These are phyloP conservation scores for Pterois miles DNA, from an alignment of 2,797 vertebrate species.

Conservation along the genomic window DNA sequence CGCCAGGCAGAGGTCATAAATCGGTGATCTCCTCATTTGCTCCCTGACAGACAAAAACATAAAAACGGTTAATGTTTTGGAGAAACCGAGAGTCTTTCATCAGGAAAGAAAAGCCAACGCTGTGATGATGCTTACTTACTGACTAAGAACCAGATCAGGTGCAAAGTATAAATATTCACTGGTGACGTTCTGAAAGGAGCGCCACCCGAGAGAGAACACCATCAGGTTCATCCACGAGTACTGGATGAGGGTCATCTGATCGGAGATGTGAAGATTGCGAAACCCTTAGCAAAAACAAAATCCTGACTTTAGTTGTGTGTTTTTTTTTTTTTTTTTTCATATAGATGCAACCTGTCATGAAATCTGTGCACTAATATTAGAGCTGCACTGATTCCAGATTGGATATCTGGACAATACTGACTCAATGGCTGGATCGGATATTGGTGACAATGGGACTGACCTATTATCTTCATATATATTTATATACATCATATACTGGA, in stretches of 20 bases:
- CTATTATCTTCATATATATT: no score
- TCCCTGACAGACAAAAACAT: slow-evolving; percentile 81
- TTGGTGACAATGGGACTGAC: no score
- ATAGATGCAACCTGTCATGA: neutral
- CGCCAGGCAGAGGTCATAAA: slow-evolving; percentile 93
- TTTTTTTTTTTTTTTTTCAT: neutral
- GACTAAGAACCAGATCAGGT: slow-evolving; percentile 93
- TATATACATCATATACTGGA: no score
- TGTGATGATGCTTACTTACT: slow-evolving; percentile 86
- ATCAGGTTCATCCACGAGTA: slow-evolving; percentile 99
- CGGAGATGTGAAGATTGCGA: slow-evolving; percentile 94
- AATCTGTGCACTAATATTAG: neutral
- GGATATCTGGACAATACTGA: no score
- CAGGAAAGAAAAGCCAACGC: neutral
- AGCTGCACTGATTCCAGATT: no score
- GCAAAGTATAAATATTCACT: slow-evolving; percentile 96
- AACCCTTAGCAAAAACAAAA: slow-evolving; percentile 85
- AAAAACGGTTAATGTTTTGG: neutral
- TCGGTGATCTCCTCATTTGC: slow-evolving; percentile 93
- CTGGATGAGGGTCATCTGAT: slow-evolving; percentile 99
- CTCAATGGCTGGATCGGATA: no score
- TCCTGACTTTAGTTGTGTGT: neutral
- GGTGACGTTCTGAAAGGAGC: slow-evolving; percentile 95
- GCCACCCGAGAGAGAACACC: slow-evolving; percentile 97
- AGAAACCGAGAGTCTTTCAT: neutral